Evolutionary conservation across 2,888 invertebrate species (phyloP), one percentile per base, ranked within the genome.

Genomic region (Drosophila mettleri): DNA sequence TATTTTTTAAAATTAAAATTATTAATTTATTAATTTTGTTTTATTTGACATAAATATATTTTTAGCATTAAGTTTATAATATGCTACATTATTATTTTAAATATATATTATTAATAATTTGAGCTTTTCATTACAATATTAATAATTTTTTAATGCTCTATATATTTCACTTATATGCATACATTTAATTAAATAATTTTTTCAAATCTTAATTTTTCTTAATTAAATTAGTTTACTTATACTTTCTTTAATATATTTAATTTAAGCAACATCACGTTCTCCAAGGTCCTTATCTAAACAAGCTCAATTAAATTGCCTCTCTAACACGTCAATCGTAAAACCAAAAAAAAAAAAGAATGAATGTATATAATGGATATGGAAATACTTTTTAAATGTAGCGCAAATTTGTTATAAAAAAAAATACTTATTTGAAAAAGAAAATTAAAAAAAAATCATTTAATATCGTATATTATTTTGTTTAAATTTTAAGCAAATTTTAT

Each of bases 271-370:
- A 3, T 16, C 12, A 27, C 0, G 6, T 45, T 29, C 45, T 16
- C 45, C 27, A 27, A 29, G 7, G 45, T 29, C 45, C 27, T 27
- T 29, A 45, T 29, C 49, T 57, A 18, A 55, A 60, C 46, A 62
- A 66, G 81, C 84, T 80, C 80, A 80, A 82, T 69, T 72, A 60
- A 63, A 64, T 60, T 66, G 69, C 65, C 61, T 75, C 48, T 68
- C 52, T 58, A 46, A 46, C 49, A 69, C 57, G 51, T 75, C 60
- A 77, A 66, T 58, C 53, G 68, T 52, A 53, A 52, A 22, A 65
- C 54, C 27, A n/a, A 41, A 39, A 20, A 22, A 2, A 39, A 38
- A 10, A 38, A 49, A 10, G 10, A 54, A 54, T 61, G 36, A 57
- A 64, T 81, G 72, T 80, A 79, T 59, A 70, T 78, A 81, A 77